Base-by-base conservation (phyloP, 2,888 invertebrate genomes). In the Cephonodes hylas region DNA sequence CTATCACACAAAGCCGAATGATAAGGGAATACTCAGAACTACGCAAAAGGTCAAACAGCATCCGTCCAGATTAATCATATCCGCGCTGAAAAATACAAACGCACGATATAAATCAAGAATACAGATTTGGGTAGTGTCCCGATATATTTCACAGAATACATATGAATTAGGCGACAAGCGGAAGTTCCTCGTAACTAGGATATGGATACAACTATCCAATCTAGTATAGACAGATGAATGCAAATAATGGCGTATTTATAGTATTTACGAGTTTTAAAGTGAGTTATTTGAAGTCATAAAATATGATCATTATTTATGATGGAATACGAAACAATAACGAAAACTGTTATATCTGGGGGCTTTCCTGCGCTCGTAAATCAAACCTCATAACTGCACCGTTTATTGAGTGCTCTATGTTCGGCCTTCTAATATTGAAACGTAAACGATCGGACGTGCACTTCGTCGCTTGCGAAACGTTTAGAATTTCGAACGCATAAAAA, bases 331-430 rank as follows among this genome's bases (percentile, higher is more conserved):
- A 53, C 53, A 53, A 45, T 45, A 45, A 53, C 53, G 25, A 53
- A 48, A 53, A 15, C 48, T 31, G 53, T 53, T 53, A 53, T 53
- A 53, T 53, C 31, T 53, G 31, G 53, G n/a, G 31, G 53, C 53
- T 53, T 53, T 31, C 53, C 53, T 53, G 4, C 31, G 18, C 18
- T 18, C 7, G 18, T 53, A 53, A 53, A 53, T 53, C 53, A 31
- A 31, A 53, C 53, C 31, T 53, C 31, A 27, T 53, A 53, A 53
- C 53, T 15, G 18, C 31, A 10, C 27, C 27, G 27, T 53, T 27
- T 53, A 53, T 53, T 53, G 53, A 7, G 18, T 31, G 53, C 18
- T 53, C 53, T 53, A 53, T 53, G 53, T 27, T 53, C 31, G 18
- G 53, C 53, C 18, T 53, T 53, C 53, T 53, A 3, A 31, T 53